A percentile compares a stretch with the other conserved stretches of the same genome.
Evolutionary conservation across 2,113 vertebrate species (phyloP).

Genomic region (Prochilodus magdalenae): DNA sequence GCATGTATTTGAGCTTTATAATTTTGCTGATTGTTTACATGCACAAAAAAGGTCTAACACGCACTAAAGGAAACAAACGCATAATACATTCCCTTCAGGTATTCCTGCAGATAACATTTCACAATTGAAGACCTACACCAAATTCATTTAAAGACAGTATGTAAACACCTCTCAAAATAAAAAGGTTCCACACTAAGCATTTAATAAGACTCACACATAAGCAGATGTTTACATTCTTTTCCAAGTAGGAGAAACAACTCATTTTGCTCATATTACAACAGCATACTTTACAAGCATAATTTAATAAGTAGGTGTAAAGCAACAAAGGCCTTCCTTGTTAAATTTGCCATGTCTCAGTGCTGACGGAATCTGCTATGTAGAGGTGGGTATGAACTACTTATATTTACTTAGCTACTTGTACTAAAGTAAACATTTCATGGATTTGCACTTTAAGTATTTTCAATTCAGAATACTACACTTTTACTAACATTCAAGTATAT

Average conservation of each 20-base stretch:
- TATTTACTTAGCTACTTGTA: background rate
- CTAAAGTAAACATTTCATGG: background rate
- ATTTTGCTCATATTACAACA: background rate
- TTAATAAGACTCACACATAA: slow-evolving; percentile 18
- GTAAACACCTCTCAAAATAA: slow-evolving; percentile 6
- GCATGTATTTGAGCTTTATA: no score
- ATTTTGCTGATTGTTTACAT: no score
- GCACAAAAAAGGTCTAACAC: no score
- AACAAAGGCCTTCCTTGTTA: background rate
- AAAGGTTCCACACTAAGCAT: background rate
- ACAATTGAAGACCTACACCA: background rate
- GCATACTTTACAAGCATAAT: background rate
- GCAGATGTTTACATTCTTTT: background rate
- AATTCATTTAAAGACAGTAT: background rate
- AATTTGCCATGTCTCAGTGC: background rate
- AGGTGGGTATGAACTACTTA: background rate
- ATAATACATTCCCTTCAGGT: no score
- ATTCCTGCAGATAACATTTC: background rate
- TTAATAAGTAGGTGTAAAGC: background rate
- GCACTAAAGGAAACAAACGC: no score
- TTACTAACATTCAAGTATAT: no score
- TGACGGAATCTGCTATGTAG: background rate
- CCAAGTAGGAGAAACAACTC: background rate
- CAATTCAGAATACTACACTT: background rate
- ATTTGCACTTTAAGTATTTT: background rate